A percentile compares a stretch with the other conserved stretches of the same genome.
These are phyloP conservation scores for Laupala kohalensis DNA, from an alignment of 1,140 invertebrate genomes.

Conservation along the genomic window DNA sequence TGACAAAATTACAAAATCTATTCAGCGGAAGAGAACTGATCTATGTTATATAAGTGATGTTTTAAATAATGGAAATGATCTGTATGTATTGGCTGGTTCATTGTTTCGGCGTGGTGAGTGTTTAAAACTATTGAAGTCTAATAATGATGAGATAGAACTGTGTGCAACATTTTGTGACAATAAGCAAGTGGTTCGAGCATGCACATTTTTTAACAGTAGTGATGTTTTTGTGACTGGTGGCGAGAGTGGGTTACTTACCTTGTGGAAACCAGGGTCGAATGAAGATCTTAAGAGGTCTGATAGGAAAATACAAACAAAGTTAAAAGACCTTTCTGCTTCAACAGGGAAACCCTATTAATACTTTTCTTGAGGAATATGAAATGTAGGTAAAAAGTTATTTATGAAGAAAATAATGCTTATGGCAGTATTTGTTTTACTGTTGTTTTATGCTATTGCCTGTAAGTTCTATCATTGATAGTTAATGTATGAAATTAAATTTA, in stretches of 20 bases:
- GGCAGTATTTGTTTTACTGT: no score
- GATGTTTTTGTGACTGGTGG: not conserved
- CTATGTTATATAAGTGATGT: conserved; percentile 52
- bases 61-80: conserved; percentile 27
- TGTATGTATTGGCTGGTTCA: conserved; percentile 42
- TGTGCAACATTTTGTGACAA: not conserved
- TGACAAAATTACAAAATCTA: conserved; percentile 28
- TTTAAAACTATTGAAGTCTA: not conserved
- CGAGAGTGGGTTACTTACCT: not conserved
- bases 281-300: no score
- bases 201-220: not conserved
- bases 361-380: no score
- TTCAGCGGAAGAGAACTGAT: conserved; percentile 41
- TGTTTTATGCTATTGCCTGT: no score
- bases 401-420: no score
- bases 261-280: not conserved
- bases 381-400: no score
- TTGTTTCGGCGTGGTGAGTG: conserved; percentile 34
- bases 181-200: not conserved
- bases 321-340: no score
- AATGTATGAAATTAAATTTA: no score
- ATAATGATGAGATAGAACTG: not conserved
- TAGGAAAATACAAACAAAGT: no score
- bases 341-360: no score
- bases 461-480: no score